phyloP scores from a whole-genome alignment of 2,797 vertebrate genomes.

The Helicolenus hilgendorfi region DNA sequence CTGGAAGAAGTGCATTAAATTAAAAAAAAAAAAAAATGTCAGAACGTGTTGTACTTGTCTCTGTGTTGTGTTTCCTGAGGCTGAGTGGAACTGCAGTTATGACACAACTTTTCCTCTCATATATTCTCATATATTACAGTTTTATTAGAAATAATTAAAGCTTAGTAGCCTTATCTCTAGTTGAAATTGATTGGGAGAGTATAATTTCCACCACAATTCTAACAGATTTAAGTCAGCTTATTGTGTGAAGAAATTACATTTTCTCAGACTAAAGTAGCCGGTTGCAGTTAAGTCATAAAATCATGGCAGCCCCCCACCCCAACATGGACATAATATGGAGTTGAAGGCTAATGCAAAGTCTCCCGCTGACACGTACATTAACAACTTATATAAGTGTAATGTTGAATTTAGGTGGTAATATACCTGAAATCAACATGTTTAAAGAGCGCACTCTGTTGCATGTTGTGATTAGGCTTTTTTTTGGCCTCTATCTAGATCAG shows the following conservation, averaged over 20 bases:
- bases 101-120: conserved; percentile 55
- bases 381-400: background rate
- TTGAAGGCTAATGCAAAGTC: background rate
- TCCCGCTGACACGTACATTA: background rate
- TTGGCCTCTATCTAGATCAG: background rate
- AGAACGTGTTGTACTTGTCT: background rate
- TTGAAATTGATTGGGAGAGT: no score
- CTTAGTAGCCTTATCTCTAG: no score
- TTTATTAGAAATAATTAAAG: no score
- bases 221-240: no score
- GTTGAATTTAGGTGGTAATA: background rate
- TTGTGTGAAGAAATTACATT: no score
- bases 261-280: no score
- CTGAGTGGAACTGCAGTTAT: conserved; percentile 9
- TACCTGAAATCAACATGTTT: background rate
- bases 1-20: conserved; percentile 15
- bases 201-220: no score
- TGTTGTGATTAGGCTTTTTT: background rate
- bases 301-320: background rate
- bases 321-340: conserved; percentile 48
- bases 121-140: background rate
- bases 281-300: no score
- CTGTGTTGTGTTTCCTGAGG: background rate
- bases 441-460: background rate
- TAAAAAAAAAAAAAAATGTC: no score